phyloP scores from a whole-genome alignment of 1,140 invertebrate genomes.

The Papilio dardanus region DNA sequence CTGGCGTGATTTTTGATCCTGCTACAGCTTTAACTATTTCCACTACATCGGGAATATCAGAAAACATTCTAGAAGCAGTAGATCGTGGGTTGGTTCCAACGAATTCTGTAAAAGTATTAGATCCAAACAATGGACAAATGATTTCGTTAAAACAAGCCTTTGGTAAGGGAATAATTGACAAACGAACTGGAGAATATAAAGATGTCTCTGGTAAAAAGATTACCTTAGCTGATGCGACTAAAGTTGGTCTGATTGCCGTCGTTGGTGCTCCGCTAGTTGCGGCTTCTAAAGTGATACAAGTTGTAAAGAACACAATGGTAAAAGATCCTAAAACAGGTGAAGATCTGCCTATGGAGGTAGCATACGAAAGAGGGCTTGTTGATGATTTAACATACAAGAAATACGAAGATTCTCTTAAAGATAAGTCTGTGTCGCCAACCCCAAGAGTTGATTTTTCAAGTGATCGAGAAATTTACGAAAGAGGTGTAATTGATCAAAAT shows the following conservation, averaged over 20 bases:
- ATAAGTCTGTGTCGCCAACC: slow-evolving; percentile 82
- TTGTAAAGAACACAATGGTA: slow-evolving; percentile 84
- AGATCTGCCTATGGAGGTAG: slow-evolving; percentile 89
- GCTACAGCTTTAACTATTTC: slow-evolving; percentile 88
- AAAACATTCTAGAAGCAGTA: slow-evolving; percentile 87
- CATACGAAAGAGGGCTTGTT: slow-evolving; percentile 90
- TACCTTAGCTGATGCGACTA: slow-evolving; percentile 88
- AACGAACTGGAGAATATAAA: slow-evolving; percentile 87
- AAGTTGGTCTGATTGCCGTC: slow-evolving; percentile 87
- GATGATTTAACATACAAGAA: slow-evolving; percentile 84
- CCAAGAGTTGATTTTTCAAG: slow-evolving; percentile 79
- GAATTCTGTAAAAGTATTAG: slow-evolving; percentile 88
- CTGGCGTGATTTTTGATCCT: slow-evolving; percentile 89
- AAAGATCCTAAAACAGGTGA: slow-evolving; percentile 90
- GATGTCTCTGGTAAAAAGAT: slow-evolving; percentile 86
- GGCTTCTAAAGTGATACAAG: slow-evolving; percentile 83
- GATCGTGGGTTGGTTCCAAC: slow-evolving; percentile 86
- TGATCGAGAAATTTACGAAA: slow-evolving; percentile 88
- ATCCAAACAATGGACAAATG: slow-evolving; percentile 87
- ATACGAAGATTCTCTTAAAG: slow-evolving; percentile 78
- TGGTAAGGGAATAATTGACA: slow-evolving; percentile 88
- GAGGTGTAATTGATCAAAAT: slow-evolving; percentile 85
- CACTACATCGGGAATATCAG: slow-evolving; percentile 86
- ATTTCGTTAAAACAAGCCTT: slow-evolving; percentile 91
- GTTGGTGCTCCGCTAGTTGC: slow-evolving; percentile 88